Base-by-base conservation (phyloP, 2,113 vertebrate genomes). In the Notarius quadriscutis region DNA sequence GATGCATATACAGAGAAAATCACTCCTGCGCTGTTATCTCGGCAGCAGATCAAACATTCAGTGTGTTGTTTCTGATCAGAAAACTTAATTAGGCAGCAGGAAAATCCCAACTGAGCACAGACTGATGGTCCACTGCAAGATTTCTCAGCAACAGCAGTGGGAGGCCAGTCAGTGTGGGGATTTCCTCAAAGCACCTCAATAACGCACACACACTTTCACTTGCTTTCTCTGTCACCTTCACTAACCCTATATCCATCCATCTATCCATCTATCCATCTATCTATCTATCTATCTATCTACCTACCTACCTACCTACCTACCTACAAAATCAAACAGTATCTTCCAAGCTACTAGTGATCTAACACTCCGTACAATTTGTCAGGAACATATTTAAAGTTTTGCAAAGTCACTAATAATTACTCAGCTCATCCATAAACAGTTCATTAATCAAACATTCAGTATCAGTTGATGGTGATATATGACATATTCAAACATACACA, bases 61-160 rank as follows among this genome's bases (percentile, higher is more conserved):
- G 69, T 17, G 75, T 41, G 25, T 12, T 15, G 67, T 87, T 89
- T 90, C 58, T 82, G 74, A 74, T 65, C 27, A 57, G 57, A 89
- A 63, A 91, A 87, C 75, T 57, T 81, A 22, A 85, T 88, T 77
- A 81, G 86, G 81, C 84, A 67, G 83, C 65, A 92, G 91, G 87
- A 92, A 94, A 92, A 90, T 89, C 89, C 91, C 88, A 63, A 69
- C 71, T 3, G 89, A 20, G 34, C 84, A 88, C 87, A 89, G 15
- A 51, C 53, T 88, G 88, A 87, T 85, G 88, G 84, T 83, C 92
- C 88, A 86, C 90, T 90, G 91, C 87, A 90, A 94, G 91, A 92
- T 83, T 87, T 84, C 85, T 88, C 67, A 86, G 90, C 79, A 93
- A 88, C 92, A 91, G 90, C 91, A 88, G 74, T 90, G 67, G 62